phyloP scores from a whole-genome alignment of 2,888 invertebrate species.

The Andrena chrysosceles region DNA sequence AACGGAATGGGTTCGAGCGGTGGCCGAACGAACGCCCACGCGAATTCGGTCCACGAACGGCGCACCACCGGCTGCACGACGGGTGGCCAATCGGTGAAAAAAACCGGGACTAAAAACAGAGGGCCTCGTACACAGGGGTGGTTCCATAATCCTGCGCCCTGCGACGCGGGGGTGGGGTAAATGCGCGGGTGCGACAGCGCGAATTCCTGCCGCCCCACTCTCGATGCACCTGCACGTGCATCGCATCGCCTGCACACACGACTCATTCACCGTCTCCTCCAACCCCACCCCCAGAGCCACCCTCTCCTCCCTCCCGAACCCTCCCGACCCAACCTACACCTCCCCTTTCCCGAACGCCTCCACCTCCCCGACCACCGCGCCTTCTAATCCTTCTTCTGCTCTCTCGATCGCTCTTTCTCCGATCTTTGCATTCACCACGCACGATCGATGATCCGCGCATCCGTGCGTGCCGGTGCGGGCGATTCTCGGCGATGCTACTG shows the following conservation, averaged over 20 bases:
- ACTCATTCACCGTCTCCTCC: conserved; percentile 62
- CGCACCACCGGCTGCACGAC: conserved; percentile 64
- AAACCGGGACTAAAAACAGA: conserved; percentile 80
- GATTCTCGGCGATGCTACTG: background rate
- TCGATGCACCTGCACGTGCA: conserved; percentile 77
- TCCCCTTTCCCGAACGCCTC: background rate
- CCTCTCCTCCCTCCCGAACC: background rate
- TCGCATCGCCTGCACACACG: conserved; percentile 72
- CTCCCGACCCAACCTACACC: background rate
- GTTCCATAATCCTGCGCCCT: conserved; percentile 81
- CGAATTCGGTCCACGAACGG: conserved; percentile 73
- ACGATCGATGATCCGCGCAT: conserved; percentile 25
- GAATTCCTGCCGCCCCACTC: conserved; percentile 75
- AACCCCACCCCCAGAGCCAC: conserved; percentile 27
- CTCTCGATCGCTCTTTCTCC: background rate
- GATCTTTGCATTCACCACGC: background rate
- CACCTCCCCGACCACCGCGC: background rate
- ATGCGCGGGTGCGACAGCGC: conserved; percentile 81
- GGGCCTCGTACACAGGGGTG: conserved; percentile 79
- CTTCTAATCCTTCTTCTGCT: conserved; percentile 20
- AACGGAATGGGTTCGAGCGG: conserved; percentile 56
- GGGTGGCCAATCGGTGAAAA: conserved; percentile 80
- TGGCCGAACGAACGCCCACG: conserved; percentile 70
- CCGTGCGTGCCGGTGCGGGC: background rate
- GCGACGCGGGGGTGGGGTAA: conserved; percentile 78